These are phyloP conservation scores for Urocolius indicus DNA, from an alignment of 2,113 vertebrate species.

Conservation along the genomic window DNA sequence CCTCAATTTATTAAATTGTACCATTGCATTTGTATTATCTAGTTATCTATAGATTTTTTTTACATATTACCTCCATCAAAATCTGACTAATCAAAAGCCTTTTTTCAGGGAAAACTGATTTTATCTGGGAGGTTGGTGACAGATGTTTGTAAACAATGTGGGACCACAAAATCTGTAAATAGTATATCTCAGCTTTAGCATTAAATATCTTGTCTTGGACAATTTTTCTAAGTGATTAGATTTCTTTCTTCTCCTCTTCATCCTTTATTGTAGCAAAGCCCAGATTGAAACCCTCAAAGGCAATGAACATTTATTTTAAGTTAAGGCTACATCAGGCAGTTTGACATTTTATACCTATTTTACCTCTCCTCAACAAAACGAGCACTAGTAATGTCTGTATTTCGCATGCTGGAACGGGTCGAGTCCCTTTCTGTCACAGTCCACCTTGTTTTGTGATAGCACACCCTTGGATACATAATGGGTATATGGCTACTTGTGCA, in stretches of 20 bases:
- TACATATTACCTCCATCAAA: background rate
- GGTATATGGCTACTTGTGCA: constrained; percentile 59
- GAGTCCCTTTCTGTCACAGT: constrained; percentile 66
- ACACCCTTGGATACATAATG: constrained; percentile 56
- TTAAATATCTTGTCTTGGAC: background rate
- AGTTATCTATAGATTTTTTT: background rate
- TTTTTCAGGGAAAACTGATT: background rate
- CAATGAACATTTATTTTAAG: constrained; percentile 38
- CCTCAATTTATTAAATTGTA: background rate
- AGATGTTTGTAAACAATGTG: background rate
- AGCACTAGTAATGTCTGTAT: constrained; percentile 21
- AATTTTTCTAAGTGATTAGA: background rate
- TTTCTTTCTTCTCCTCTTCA: background rate
- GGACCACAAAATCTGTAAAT: background rate
- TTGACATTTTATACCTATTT: constrained; percentile 59
- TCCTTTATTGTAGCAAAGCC: background rate
- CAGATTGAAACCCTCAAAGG: background rate
- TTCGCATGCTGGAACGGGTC: constrained; percentile 70
- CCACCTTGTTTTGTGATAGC: constrained; percentile 68
- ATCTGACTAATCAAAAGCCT: background rate
- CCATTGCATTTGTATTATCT: background rate
- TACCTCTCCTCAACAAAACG: constrained; percentile 49
- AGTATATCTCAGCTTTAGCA: background rate
- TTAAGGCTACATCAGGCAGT: constrained; percentile 6
- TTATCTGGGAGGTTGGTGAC: background rate